phyloP scores from a whole-genome alignment of 2,888 invertebrate species.

The Andricus curvator region DNA sequence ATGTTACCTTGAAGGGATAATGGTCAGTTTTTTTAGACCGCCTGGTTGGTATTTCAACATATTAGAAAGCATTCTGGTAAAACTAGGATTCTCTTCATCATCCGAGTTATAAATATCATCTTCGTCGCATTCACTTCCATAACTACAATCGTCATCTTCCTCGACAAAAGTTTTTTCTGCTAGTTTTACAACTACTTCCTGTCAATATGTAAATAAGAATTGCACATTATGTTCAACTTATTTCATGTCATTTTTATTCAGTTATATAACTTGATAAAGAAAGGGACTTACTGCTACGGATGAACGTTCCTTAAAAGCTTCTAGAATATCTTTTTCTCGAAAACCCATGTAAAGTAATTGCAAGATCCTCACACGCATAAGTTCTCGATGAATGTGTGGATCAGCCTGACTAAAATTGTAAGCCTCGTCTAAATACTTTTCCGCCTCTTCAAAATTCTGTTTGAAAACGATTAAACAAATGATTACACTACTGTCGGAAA shows the following conservation, averaged over 20 bases:
- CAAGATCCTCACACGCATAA: constrained; percentile 55
- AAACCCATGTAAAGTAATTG: constrained; percentile 58
- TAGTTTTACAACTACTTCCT: constrained; percentile 56
- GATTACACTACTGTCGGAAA: not conserved
- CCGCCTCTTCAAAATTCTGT: constrained; percentile 58
- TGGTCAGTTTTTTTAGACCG: constrained; percentile 14
- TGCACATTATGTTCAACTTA: not conserved
- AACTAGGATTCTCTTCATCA: constrained; percentile 56
- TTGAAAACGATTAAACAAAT: not conserved
- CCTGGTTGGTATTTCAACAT: constrained; percentile 53
- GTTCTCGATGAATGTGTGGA: constrained; percentile 55
- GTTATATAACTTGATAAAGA: not conserved
- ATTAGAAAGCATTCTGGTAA: constrained; percentile 59
- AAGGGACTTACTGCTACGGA: constrained; percentile 50
- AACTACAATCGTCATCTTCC: constrained; percentile 40
- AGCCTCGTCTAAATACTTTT: constrained; percentile 55
- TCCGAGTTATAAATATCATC: constrained; percentile 60
- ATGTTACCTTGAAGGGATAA: not conserved
- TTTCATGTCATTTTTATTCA: not conserved
- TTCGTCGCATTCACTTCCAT: constrained; percentile 41
- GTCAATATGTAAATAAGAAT: constrained; percentile 14
- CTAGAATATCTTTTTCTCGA: constrained; percentile 52
- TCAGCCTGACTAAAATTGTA: constrained; percentile 54
- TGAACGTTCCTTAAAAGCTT: constrained; percentile 48
- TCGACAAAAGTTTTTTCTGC: constrained; percentile 23